Evolutionary conservation across 2,113 vertebrate species (phyloP).

Genomic region (Takifugu bimaculatus): DNA sequence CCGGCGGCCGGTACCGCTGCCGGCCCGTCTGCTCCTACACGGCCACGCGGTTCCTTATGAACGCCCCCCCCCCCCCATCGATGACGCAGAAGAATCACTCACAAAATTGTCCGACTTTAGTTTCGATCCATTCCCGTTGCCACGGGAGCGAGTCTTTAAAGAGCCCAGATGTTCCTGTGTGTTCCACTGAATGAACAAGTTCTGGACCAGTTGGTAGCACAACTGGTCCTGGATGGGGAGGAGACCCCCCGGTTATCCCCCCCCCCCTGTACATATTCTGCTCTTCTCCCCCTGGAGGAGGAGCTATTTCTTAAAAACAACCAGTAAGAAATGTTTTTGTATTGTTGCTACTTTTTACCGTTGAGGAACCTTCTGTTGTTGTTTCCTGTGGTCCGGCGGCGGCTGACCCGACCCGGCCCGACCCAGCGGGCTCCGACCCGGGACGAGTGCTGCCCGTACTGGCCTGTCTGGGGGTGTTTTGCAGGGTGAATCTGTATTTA

Average conservation of each 20-base stretch:
- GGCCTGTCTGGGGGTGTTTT: conserved; percentile 20
- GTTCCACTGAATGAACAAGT: too few species aligned
- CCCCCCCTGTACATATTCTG: conserved; percentile 71
- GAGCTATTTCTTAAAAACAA: conserved; percentile 53
- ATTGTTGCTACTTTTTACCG: conserved; percentile 66
- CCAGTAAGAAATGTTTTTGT: conserved; percentile 63
- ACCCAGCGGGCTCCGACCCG: too few species aligned
- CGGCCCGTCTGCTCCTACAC: not conserved
- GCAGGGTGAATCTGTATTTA: conserved; percentile 12
- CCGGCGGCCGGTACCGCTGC: not conserved
- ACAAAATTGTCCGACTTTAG: too few species aligned
- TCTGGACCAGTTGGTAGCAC: too few species aligned
- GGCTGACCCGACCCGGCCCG: conserved; percentile 16
- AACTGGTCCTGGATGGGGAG: too few species aligned
- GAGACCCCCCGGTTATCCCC: conserved; percentile 7
- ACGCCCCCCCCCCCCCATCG: too few species aligned
- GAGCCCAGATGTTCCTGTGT: too few species aligned
- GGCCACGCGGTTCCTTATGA: too few species aligned
- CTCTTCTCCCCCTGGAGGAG: conserved; percentile 48
- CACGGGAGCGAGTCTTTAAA: too few species aligned
- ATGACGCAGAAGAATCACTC: too few species aligned
- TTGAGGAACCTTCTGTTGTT: conserved; percentile 32
- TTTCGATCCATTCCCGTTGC: too few species aligned
- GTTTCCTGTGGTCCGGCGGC: conserved; percentile 46
- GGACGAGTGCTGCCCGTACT: conserved; percentile 12